A percentile compares a stretch with the other conserved stretches of the same genome.
These are phyloP conservation scores for Eriocheir sinensis DNA, from an alignment of 1,140 invertebrate genomes.

Conservation along the genomic window DNA sequence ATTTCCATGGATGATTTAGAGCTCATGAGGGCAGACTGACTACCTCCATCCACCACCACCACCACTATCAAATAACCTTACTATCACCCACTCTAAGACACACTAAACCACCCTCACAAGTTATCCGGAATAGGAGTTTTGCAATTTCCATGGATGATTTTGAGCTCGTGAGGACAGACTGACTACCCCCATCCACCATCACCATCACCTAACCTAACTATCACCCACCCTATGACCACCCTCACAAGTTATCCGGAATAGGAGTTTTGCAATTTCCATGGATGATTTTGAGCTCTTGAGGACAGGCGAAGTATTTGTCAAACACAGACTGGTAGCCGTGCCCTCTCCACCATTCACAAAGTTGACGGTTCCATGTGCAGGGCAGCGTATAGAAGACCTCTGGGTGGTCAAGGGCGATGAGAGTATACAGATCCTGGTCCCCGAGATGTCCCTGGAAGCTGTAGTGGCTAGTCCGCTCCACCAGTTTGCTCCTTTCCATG, in stretches of 20 bases:
- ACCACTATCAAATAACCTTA: no score
- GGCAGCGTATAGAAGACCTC: slow-evolving; percentile 89
- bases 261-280: slow-evolving; percentile 94
- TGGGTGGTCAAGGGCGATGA: slow-evolving; percentile 88
- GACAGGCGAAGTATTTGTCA: slow-evolving; percentile 88
- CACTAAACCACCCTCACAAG: no score
- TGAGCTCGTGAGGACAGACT: slow-evolving; percentile 87
- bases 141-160: slow-evolving; percentile 93
- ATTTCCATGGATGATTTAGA: no score
- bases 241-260: slow-evolving; percentile 83
- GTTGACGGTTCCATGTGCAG: slow-evolving; percentile 92
- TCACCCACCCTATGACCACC: background rate
- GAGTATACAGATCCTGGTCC: slow-evolving; percentile 94
- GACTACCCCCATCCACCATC: background rate
- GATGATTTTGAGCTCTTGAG: slow-evolving; percentile 88
- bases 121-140: slow-evolving; percentile 87
- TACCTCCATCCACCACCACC: background rate
- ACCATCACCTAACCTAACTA: background rate
- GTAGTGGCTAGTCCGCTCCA: slow-evolving; percentile 87
- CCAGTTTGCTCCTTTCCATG: slow-evolving; percentile 83
- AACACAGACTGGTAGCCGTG: slow-evolving; percentile 91
- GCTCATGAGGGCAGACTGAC: no score
- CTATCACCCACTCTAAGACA: no score
- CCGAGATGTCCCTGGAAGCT: slow-evolving; percentile 89
- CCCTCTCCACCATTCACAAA: slow-evolving; percentile 92